These are phyloP conservation scores for Eurystomus gularis DNA, from an alignment of 2,113 vertebrate genomes.

Conservation along the genomic window DNA sequence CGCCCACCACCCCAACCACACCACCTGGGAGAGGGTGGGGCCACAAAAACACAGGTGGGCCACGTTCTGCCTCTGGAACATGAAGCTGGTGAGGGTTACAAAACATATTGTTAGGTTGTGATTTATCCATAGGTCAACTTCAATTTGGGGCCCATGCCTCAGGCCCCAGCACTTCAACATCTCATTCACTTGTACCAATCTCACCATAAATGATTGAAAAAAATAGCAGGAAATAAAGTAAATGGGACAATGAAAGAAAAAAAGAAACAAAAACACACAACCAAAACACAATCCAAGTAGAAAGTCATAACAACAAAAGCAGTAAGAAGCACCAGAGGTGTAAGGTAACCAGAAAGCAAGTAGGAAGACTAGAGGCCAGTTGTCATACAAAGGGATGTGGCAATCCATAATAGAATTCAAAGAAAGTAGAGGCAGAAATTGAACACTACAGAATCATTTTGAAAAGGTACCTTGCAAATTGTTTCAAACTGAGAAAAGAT, in stretches of 20 bases:
- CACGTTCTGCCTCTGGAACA: too few relatives aligned
- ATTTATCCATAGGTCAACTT: too few relatives aligned
- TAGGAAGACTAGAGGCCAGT: neutral
- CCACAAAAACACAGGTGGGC: too few relatives aligned
- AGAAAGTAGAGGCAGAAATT: neutral
- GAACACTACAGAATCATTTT: neutral
- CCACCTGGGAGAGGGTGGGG: too few relatives aligned
- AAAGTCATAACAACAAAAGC: neutral
- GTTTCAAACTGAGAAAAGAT: neutral
- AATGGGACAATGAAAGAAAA: neutral
- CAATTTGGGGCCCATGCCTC: too few relatives aligned
- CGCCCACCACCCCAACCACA: too few relatives aligned
- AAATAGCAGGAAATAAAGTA: neutral
- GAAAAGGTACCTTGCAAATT: neutral
- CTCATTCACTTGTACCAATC: neutral
- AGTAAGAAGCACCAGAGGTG: neutral
- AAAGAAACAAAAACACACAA: too few relatives aligned
- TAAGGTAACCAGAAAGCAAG: neutral
- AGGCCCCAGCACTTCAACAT: too few relatives aligned
- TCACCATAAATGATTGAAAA: neutral
- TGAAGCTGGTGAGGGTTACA: too few relatives aligned
- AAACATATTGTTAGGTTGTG: too few relatives aligned
- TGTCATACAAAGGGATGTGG: neutral
- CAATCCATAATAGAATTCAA: neutral
- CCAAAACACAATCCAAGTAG: neutral